Conservation (phyloP, 2,797 vertebrate species). For the Schizopygopsis malacanthus region DNA sequence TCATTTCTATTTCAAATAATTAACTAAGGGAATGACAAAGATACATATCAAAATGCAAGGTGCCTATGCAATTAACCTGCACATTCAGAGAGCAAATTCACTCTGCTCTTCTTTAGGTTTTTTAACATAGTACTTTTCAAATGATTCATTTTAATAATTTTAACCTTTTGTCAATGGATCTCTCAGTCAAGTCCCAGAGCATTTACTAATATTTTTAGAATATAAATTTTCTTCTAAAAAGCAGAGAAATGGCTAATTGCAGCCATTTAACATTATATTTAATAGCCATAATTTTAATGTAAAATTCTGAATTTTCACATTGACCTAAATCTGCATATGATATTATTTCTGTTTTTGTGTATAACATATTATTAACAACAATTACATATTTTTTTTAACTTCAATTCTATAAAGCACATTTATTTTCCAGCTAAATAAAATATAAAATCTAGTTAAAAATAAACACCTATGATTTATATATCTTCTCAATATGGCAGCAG, state of each 20-base stretch:
- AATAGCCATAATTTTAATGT: not conserved
- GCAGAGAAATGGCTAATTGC: not conserved
- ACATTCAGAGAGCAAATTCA: conserved; percentile 5
- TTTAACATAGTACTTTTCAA: not conserved
- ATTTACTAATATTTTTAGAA: not conserved
- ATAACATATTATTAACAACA: not conserved
- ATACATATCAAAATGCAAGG: conserved; percentile 20
- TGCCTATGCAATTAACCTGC: conserved; percentile 34
- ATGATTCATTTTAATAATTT: not conserved
- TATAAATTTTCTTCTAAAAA: not conserved
- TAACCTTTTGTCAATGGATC: not conserved
- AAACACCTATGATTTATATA: not conserved
- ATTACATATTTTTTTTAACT: not conserved
- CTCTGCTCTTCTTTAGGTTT: not conserved
- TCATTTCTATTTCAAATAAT: conserved; percentile 28
- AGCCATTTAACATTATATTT: not conserved
- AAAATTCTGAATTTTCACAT: not conserved
- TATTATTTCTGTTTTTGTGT: not conserved
- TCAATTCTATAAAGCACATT: not conserved
- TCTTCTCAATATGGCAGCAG: not conserved
- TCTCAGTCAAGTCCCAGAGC: not conserved
- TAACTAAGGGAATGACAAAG: conserved; percentile 33
- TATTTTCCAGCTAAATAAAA: not conserved
- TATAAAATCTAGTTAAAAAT: not conserved
- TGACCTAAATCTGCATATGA: not conserved